Evolutionary conservation across 2,797 vertebrate species (phyloP), one percentile per base, ranked within the genome.

Genomic region (Pipistrellus pygmaeus): DNA sequence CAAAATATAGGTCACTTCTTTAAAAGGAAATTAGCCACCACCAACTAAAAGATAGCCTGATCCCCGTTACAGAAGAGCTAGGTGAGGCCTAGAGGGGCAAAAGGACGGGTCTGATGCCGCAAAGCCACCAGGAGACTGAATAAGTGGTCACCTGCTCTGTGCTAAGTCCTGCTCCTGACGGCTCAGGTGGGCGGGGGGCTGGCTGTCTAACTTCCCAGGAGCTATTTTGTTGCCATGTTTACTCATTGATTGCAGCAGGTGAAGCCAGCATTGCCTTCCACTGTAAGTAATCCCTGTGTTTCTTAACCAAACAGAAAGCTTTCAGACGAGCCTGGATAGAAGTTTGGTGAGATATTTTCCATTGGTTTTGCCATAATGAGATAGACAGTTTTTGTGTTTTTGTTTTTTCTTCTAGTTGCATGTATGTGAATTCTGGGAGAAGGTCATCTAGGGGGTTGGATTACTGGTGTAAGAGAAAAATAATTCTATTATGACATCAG

Each of bases 151-250:
- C 17, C 32, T 73, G 35, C 8, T n/a, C 46, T 18, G 9, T 5
- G 35, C 14, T 0, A 14, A 46, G 17, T 8, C 11, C 41, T 53
- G 23, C 25, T 80, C 69, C 35, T n/a, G 14, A n/a, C 13, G 23
- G 2, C 17, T n/a, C 8, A 2, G 17, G 4, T 0, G 17, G 17
- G n/a, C 11, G 35, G 17, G 30, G 41, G 14, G 0, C 0, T 1
- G 21, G 4, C 1, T 25, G 3, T n/a, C 12, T 8, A 9, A 5
- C 18, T 51, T 17, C 23, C 17, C 46, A 80, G 38, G 48, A 46
- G 30, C 51, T 20, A 4, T 25, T 46, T 77, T 14, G n/a, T 20
- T 32, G 13, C 13, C 55, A 5, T 30, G 10, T 13, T 25, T 27
- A 12, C n/a, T 62, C 7, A 12, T 69, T 20, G 20, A 20, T 48